These are phyloP conservation scores for Dendrocincla tyrannina DNA, from an alignment of 2,797 vertebrate genomes.

Conservation along the genomic window DNA sequence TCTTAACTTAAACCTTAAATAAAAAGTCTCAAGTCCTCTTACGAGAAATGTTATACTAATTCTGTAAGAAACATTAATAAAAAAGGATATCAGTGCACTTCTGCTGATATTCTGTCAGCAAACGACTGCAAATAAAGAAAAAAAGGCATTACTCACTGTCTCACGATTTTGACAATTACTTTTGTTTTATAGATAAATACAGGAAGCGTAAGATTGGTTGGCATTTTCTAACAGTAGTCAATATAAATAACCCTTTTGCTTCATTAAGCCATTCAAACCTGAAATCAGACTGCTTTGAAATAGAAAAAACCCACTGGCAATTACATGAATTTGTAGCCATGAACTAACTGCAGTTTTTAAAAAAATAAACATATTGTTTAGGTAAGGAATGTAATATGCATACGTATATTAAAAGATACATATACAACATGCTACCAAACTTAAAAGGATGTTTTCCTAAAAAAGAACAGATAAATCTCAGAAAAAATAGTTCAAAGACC, in stretches of 20 bases:
- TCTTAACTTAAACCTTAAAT: not conserved
- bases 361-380: not conserved
- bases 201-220: not conserved
- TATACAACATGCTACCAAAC: not conserved
- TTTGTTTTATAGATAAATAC: not conserved
- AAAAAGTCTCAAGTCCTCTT: not conserved
- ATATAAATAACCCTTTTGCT: not conserved
- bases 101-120: conserved; percentile 85
- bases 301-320: not conserved
- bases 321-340: not conserved
- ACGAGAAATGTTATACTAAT: not conserved
- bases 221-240: not conserved
- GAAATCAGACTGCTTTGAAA: not conserved
- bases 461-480: not conserved
- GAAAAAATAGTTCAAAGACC: not conserved
- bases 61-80: not conserved
- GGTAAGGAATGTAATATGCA: not conserved
- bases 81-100: conserved; percentile 89
- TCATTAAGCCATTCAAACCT: not conserved
- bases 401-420: not conserved
- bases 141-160: not conserved
- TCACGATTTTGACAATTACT: not conserved
- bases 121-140: conserved; percentile 73
- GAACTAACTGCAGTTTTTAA: not conserved
- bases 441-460: not conserved